Percentiles rank a stretch among this genome's conserved stretches.
Conservation (phyloP, 2,797 vertebrate species). For the Delichon dasypus region DNA sequence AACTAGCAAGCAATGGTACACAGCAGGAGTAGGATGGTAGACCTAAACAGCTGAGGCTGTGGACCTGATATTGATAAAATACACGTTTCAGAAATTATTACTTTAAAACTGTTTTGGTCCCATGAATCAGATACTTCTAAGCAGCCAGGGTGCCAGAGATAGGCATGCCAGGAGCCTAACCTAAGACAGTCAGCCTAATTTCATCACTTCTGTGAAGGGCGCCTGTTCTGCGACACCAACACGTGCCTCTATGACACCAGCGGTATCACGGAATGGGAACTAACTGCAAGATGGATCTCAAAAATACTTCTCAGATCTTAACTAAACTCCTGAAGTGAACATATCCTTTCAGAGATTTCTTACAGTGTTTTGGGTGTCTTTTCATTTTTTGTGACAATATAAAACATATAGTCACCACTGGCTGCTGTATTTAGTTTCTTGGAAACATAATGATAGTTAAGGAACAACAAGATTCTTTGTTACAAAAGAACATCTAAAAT, state of each 20-base stretch:
- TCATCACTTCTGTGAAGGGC: background rate
- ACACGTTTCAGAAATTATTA: background rate
- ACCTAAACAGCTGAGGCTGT: background rate
- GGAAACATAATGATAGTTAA: background rate
- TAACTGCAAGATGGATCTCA: background rate
- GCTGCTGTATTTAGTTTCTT: background rate
- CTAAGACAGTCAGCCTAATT: background rate
- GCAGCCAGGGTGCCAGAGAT: background rate
- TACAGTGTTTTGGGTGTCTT: background rate
- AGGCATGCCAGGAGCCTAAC: background rate
- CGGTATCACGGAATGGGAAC: rapidly evolving
- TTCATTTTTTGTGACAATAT: background rate
- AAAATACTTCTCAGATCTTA: background rate
- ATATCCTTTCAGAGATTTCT: background rate
- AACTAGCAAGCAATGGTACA: background rate
- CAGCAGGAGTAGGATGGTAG: background rate
- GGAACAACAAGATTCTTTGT: background rate
- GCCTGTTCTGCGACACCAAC: rapidly evolving
- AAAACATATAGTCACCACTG: background rate
- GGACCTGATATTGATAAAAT: background rate
- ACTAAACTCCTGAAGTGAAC: background rate
- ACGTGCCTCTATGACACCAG: rapidly evolving
- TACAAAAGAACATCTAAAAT: background rate
- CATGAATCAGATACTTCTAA: background rate
- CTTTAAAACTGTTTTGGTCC: background rate